Evolutionary conservation across 2,888 invertebrate species (phyloP).

Genomic region (Pimpla rufipes): DNA sequence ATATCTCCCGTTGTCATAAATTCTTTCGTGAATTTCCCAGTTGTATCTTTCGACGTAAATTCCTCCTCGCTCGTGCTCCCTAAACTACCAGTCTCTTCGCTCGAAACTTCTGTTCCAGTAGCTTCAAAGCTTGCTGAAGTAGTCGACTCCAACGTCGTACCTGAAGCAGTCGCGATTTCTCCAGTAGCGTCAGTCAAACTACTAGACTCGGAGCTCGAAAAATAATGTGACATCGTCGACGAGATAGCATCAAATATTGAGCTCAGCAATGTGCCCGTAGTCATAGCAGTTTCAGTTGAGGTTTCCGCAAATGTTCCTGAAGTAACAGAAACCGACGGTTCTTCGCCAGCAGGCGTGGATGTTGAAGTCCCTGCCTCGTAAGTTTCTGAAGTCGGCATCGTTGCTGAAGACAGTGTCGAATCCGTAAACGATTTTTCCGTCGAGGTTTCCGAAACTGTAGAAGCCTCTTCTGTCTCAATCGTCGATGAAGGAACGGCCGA

Average conservation of each 20-base stretch:
- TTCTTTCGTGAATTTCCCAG: neutral
- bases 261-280: slow-evolving; percentile 5
- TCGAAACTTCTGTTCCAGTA: neutral
- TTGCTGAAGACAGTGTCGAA: neutral
- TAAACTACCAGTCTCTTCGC: neutral
- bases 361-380: no score
- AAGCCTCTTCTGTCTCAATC: neutral
- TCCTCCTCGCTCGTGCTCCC: neutral
- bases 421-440: neutral
- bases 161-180: slow-evolving; percentile 20
- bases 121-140: neutral
- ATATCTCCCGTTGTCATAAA: neutral
- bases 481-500: neutral
- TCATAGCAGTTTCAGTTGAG: slow-evolving; percentile 10
- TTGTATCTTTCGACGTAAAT: neutral
- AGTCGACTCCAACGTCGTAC: neutral
- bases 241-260: slow-evolving; percentile 32
- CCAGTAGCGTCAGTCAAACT: slow-evolving; percentile 1
- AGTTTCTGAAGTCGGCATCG: neutral
- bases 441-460: neutral
- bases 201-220: slow-evolving; percentile 10
- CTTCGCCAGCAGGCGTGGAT: no score
- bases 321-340: neutral
- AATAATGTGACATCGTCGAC: slow-evolving; percentile 34
- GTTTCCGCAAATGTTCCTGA: neutral